These are phyloP conservation scores for Heliconius himera DNA, from an alignment of 1,140 invertebrate species.

Conservation along the genomic window DNA sequence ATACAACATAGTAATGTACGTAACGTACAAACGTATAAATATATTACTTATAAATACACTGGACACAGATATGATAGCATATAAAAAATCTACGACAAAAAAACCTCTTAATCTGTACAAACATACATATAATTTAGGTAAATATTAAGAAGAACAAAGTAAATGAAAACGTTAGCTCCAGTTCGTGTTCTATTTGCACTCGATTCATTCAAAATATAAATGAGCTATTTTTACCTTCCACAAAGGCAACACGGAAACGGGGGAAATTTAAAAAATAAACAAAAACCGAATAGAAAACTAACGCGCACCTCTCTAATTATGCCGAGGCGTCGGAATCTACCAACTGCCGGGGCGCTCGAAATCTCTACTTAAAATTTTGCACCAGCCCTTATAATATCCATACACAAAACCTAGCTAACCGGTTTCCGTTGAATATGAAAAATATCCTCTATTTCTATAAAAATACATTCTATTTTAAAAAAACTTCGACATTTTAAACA, in stretches of 20 bases:
- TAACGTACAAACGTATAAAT: too few species aligned
- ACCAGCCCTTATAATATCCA: conserved; percentile 73
- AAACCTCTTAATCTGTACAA: neutral
- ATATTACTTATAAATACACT: too few species aligned
- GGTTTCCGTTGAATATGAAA: conserved; percentile 40
- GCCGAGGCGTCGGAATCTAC: conserved; percentile 54
- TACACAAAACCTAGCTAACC: conserved; percentile 56
- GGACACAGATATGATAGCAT: neutral
- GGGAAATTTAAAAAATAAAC: conserved; percentile 11
- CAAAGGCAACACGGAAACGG: conserved; percentile 9
- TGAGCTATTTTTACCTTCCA: conserved; percentile 12
- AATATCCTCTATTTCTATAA: conserved; percentile 30
- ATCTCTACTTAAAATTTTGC: conserved; percentile 79
- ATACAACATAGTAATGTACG: too few species aligned
- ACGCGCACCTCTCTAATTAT: conserved; percentile 34
- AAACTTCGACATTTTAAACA: conserved; percentile 25
- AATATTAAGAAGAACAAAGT: neutral
- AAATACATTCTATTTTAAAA: conserved; percentile 44
- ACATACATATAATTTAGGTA: neutral
- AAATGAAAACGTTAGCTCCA: neutral
- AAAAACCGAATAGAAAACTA: neutral
- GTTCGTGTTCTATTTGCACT: conserved; percentile 6
- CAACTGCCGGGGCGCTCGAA: conserved; percentile 50
- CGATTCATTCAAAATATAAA: conserved; percentile 16
- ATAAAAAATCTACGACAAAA: neutral